These are phyloP conservation scores for Galemys pyrenaicus DNA, from an alignment of 2,113 vertebrate species.

Conservation along the genomic window DNA sequence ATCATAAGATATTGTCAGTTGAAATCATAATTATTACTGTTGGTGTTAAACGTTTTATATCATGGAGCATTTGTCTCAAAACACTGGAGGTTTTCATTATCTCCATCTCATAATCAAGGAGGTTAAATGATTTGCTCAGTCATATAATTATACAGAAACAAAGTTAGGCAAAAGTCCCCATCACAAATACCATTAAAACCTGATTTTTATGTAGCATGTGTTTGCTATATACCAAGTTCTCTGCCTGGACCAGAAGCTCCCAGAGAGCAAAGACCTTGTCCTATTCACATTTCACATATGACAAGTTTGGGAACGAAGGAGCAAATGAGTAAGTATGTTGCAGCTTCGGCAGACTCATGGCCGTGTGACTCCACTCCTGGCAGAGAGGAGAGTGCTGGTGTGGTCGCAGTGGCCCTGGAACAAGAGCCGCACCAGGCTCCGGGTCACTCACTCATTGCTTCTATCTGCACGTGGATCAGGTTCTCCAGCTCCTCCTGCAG, in stretches of 20 bases:
- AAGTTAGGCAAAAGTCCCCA: not conserved
- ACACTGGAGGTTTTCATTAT: not conserved
- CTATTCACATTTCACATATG: not conserved
- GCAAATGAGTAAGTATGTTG: not conserved
- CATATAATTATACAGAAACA: not conserved
- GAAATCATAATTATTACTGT: not conserved
- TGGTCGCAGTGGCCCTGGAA: not conserved
- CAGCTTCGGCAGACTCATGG: not conserved
- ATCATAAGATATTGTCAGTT: not conserved
- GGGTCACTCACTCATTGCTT: constrained; percentile 94
- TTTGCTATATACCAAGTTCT: not conserved
- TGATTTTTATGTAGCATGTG: not conserved
- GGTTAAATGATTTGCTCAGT: not conserved
- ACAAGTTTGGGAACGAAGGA: not conserved
- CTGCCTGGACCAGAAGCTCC: not conserved
- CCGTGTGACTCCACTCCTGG: not conserved
- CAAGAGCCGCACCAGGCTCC: rapidly evolving
- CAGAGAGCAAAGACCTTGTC: not conserved
- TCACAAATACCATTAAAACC: not conserved
- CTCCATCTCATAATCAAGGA: not conserved
- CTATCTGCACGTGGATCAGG: constrained; percentile 93
- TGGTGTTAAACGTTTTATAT: not conserved
- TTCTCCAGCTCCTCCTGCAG: constrained; percentile 93
- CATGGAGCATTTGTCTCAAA: not conserved
- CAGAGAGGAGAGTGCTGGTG: not conserved